Percentiles rank a stretch among this genome's conserved stretches.
Conservation (phyloP, 92 coral and sea anemone species). For the Porites lobata region DNA sequence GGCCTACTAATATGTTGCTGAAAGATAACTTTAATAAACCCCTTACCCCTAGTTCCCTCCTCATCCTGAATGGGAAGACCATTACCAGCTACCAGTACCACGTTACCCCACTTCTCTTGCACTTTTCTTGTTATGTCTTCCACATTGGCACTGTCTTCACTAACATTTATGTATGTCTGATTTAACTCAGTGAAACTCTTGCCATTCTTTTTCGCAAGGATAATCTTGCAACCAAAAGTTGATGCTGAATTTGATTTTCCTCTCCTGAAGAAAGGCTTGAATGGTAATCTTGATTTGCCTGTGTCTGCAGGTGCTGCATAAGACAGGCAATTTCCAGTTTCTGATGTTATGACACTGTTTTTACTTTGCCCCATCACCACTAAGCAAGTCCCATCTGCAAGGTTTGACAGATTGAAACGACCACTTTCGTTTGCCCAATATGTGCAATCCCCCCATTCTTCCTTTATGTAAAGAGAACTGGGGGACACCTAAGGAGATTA, state of each 20-base stretch:
- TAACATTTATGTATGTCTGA: slow-evolving; percentile 40
- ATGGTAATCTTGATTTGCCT: slow-evolving; percentile 37
- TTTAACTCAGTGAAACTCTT: slow-evolving; percentile 10
- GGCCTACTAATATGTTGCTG: background rate
- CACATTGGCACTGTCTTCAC: slow-evolving; percentile 49
- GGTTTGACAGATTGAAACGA: slow-evolving; percentile 17
- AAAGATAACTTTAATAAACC: background rate
- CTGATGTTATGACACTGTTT: no score
- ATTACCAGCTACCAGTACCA: slow-evolving; percentile 59
- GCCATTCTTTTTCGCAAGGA: background rate
- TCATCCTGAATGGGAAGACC: slow-evolving; percentile 60
- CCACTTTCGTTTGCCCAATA: slow-evolving; percentile 55
- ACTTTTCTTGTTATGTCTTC: slow-evolving; percentile 36
- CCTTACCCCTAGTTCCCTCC: slow-evolving; percentile 55
- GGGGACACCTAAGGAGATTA: slow-evolving; percentile 28
- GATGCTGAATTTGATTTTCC: slow-evolving; percentile 4
- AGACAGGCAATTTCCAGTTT: slow-evolving; percentile 7
- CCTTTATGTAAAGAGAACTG: slow-evolving; percentile 40
- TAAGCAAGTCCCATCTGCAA: slow-evolving; percentile 15
- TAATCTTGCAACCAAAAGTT: slow-evolving; percentile 13
- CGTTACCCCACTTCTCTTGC: slow-evolving; percentile 44
- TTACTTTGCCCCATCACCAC: background rate
- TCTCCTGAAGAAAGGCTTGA: slow-evolving; percentile 25
- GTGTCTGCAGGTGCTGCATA: slow-evolving; percentile 28
- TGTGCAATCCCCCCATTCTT: slow-evolving; percentile 62